phyloP scores from a whole-genome alignment of 2,797 vertebrate genomes.

The Siniperca obscura region DNA sequence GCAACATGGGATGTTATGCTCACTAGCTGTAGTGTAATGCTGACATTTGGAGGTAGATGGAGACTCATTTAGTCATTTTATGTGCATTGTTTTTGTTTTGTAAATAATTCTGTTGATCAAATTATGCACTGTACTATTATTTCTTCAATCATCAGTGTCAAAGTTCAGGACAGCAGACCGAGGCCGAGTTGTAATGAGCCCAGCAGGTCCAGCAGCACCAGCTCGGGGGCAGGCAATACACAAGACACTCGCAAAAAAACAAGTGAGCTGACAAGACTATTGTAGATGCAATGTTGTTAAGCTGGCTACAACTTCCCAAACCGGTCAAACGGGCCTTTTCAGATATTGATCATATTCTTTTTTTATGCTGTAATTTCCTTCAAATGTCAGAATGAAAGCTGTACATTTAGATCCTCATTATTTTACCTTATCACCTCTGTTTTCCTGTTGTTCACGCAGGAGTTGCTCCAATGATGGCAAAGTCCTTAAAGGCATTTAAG shows the following conservation, averaged over 20 bases:
- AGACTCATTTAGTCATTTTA: neutral
- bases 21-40: neutral
- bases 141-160: conserved; percentile 60
- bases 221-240: conserved; percentile 60
- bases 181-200: conserved; percentile 63
- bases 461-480: conserved; percentile 92
- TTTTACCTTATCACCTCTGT: neutral
- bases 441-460: conserved; percentile 72
- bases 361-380: neutral
- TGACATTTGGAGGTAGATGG: neutral
- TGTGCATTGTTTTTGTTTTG: neutral
- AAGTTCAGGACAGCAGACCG: conserved; percentile 70
- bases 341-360: neutral
- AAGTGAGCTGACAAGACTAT: conserved; percentile 81
- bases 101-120: neutral
- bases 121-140: conserved; percentile 3
- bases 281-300: neutral
- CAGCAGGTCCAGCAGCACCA: conserved; percentile 60
- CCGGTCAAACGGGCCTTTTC: neutral
- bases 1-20: conserved; percentile 18
- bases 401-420: neutral
- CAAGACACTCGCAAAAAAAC: conserved; percentile 86
- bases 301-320: neutral
- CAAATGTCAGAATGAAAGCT: neutral
- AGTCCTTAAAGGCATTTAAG: conserved; percentile 89